Base-by-base conservation (phyloP, 2,797 vertebrate species). In the Chaetophractus vellerosus region DNA sequence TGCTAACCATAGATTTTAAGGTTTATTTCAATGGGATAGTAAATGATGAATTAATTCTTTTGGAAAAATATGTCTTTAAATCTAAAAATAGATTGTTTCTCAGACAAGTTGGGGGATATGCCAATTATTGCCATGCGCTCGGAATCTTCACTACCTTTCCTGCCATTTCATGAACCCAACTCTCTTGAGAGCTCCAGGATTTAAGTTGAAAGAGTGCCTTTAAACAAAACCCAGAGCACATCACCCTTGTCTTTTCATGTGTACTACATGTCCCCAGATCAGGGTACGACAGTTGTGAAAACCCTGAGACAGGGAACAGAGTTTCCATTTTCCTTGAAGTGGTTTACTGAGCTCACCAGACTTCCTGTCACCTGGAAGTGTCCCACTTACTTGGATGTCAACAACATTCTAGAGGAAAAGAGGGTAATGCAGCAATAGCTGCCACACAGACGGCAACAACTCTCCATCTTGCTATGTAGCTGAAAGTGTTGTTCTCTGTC, bases 21-120 rank as follows among this genome's bases (percentile, higher is more conserved):
- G n/a, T 94, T 93, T 94, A 48, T 57, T 90, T 92, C 93, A 86
- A 81, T 75, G 50, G 81, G 11, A 69, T 91, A 41, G 59, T 80
- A 95, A 88, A 78, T 84, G 81, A 94, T 88, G 78, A 85, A 94
- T 85, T 76, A 41, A 75, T 96, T 96, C 80, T 96, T 94, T 90
- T n/a, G 82, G 76, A 80, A 90, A 63, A 94, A 81, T 9, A 10
- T 61, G 79, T 75, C 33, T 95, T 96, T 68, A 61, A 76, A 71
- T 91, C 76, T 66, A 91, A 96, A 97, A 90, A 74, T 85, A 81
- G 41, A 90, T 85, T 57, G 9, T 59, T 95, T 83, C 81, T 88
- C 61, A 80, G 24, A 14, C 45, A 50, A 78, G 33, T 38, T 75
- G 38, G 63, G 66, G 96, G 48, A 66, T 31, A 33, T 52, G 38